These are phyloP conservation scores for Calliphora vicina DNA, from an alignment of 1,140 invertebrate species.

Conservation along the genomic window DNA sequence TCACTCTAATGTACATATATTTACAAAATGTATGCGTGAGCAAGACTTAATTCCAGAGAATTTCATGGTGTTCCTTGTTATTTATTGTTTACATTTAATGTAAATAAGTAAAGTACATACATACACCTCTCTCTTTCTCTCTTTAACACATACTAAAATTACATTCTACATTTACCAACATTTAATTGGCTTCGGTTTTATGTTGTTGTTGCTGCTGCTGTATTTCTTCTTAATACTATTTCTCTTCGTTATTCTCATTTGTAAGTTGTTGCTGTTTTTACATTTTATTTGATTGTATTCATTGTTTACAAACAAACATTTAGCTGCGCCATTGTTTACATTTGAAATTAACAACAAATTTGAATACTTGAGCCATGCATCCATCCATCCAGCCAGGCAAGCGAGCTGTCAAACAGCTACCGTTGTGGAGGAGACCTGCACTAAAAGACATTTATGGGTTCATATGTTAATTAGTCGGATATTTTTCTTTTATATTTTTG, in stretches of 20 bases:
- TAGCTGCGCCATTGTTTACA: neutral
- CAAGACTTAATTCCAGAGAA: neutral
- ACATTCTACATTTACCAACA: neutral
- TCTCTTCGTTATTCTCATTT: neutral
- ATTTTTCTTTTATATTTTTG: too few species aligned
- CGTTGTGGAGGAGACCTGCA: neutral
- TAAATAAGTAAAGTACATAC: neutral
- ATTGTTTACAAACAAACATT: neutral
- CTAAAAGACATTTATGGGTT: neutral
- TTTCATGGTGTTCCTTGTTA: neutral
- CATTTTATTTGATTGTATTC: neutral
- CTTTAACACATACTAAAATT: neutral
- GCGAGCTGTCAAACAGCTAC: neutral
- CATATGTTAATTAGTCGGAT: neutral
- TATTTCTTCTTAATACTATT: neutral
- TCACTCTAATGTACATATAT: too few species aligned
- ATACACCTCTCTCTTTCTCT: neutral
- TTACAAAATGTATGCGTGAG: too few species aligned
- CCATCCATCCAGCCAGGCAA: too few species aligned
- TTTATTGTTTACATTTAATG: slow-evolving; percentile 1
- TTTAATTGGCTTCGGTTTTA: neutral
- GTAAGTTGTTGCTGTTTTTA: too few species aligned
- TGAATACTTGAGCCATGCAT: neutral
- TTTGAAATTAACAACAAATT: neutral
- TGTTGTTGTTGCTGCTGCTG: neutral